Evolutionary conservation across 2,113 vertebrate species (phyloP), one percentile per base, ranked within the genome.

Genomic region (Platysternon megacephalum): DNA sequence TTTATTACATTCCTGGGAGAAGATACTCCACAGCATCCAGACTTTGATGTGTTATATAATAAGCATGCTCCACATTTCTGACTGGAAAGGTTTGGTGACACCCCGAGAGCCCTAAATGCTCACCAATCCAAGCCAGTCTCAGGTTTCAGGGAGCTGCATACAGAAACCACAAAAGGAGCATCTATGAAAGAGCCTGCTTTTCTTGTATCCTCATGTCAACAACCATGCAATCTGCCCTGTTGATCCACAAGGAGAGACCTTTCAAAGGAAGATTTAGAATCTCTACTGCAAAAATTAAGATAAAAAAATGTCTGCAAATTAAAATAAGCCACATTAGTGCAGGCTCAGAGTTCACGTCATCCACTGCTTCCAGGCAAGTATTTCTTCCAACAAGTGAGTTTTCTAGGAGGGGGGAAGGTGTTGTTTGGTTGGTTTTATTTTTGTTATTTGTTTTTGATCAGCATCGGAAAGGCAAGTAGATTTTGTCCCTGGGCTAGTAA

Each of bases 1-100:
- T 90, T 97, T 93, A 91, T 97, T 97, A 96, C 95, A 84, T 76
- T 95, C 84, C 85, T 88, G 35, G 35, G 84, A 94, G 84, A 97
- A 79, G 82, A 93, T 79, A 82, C 55, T 95, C 95, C 92, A 94
- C 83, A 83, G 65, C 79, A 90, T 68, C 92, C 93, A 79, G 28
- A 91, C 80, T 93, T 51, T 94, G 87, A 46, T 6, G 1, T 91
- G 84, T 51, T 86, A 83, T 39, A 7, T 88, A 97, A 97, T 93
- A 93, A 97, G 72, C 44, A 82, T 84, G 53, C 97, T 92, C 95
- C 94, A 94, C 91, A 86, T 95, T 88, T 51, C 91, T 17, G 82
- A 4, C 53, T 8, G 19, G 88, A 90, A 87, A 92, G 65, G 48
- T 35, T 44, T 72, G 86, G 35, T 85, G 86, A 74, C 28, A 72